Evolutionary conservation across 2,888 invertebrate genomes (phyloP).

Genomic region (Augochlorella aurata): DNA sequence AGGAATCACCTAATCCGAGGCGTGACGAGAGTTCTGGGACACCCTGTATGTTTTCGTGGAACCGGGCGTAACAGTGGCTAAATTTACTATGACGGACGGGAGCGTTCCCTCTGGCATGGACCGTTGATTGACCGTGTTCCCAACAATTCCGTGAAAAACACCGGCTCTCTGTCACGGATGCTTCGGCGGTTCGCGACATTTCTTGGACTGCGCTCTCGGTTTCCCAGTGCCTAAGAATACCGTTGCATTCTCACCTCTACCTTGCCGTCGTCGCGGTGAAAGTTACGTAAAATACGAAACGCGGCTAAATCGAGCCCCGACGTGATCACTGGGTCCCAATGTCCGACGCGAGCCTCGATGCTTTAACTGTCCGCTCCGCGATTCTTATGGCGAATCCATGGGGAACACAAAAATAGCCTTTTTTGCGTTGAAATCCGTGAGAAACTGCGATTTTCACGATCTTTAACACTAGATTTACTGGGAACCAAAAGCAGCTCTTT

Average conservation of each 20-base stretch:
- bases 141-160: conserved; percentile 47
- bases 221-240: conserved; percentile 33
- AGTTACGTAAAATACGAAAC: conserved; percentile 49
- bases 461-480: too few relatives aligned
- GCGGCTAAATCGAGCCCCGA: conserved; percentile 31
- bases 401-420: not conserved
- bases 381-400: not conserved
- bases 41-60: conserved; percentile 47
- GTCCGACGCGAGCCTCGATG: not conserved
- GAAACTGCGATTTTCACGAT: too few relatives aligned
- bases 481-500: too few relatives aligned
- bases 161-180: not conserved
- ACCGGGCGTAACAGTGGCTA: conserved; percentile 59
- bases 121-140: conserved; percentile 71
- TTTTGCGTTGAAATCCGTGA: too few relatives aligned
- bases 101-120: conserved; percentile 65
- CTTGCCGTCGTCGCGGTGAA: conserved; percentile 36
- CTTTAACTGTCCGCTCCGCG: not conserved
- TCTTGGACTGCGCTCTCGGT: not conserved
- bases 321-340: conserved; percentile 21
- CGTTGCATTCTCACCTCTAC: conserved; percentile 43
- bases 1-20: not conserved
- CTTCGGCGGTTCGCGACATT: not conserved
- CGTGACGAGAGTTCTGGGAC: too few relatives aligned
- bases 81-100: conserved; percentile 67